Evolutionary conservation across 2,797 vertebrate genomes (phyloP).

Genomic region (Lutra lutra): DNA sequence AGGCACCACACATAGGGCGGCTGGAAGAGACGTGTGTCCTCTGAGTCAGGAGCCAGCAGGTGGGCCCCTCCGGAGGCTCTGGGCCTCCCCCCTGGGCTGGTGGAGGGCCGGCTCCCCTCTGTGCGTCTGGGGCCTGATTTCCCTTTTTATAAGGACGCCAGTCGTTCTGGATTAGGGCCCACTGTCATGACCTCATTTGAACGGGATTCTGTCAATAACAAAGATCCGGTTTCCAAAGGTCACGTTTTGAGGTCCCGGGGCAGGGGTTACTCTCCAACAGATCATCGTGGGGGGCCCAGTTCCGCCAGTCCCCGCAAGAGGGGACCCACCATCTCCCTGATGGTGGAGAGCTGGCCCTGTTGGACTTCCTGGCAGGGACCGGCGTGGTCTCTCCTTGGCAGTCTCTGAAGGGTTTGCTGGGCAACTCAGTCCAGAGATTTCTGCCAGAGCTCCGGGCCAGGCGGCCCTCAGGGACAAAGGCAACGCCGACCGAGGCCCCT

Average conservation of each 20-base stretch:
- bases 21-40: background rate
- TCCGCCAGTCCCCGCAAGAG: fast-evolving
- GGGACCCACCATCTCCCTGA: too few relatives aligned
- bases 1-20: fast-evolving
- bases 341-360: background rate
- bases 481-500: fast-evolving
- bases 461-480: background rate
- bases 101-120: fast-evolving
- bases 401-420: background rate
- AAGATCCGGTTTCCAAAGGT: background rate
- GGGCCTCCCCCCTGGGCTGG: background rate
- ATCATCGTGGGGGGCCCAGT: background rate
- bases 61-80: too few relatives aligned
- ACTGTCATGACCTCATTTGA: fast-evolving
- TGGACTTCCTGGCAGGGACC: background rate
- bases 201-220: background rate
- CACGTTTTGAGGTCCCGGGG: background rate
- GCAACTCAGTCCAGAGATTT: fast-evolving
- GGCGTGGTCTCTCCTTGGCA: background rate
- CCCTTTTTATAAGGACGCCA: background rate
- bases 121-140: background rate
- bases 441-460: background rate
- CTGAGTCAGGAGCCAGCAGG: background rate
- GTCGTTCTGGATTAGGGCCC: background rate
- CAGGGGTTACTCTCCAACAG: background rate